Conservation (phyloP, 2,888 invertebrate species). For the Phalera bucephala region DNA sequence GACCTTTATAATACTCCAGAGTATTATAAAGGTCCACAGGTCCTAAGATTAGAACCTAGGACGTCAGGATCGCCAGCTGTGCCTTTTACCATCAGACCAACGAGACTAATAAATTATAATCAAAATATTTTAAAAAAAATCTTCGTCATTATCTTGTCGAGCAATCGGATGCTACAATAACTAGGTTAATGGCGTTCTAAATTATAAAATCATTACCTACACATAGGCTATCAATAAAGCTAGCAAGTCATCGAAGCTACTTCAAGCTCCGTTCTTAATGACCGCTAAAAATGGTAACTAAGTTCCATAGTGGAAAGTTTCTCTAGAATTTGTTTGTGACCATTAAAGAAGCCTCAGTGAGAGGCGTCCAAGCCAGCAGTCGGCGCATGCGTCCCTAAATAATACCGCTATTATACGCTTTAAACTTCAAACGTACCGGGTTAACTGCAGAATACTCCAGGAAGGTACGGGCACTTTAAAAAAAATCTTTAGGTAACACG, state of each 20-base stretch:
- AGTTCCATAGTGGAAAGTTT: slow-evolving; percentile 29
- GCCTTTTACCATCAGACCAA: too few species aligned
- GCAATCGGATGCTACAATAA: background rate
- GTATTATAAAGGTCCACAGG: too few species aligned
- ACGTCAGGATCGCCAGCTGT: too few species aligned
- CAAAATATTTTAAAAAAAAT: slow-evolving; percentile 2
- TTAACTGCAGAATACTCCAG: slow-evolving; percentile 48
- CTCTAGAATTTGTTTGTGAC: slow-evolving; percentile 9
- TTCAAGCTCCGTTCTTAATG: slow-evolving; percentile 6
- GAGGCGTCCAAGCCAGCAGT: slow-evolving; percentile 18
- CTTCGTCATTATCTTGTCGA: too few species aligned
- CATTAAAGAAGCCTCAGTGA: slow-evolving; percentile 20
- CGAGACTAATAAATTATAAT: too few species aligned
- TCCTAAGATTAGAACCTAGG: too few species aligned
- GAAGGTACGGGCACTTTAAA: slow-evolving; percentile 57
- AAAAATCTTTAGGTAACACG: slow-evolving; percentile 23
- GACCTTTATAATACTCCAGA: too few species aligned
- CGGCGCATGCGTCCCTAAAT: slow-evolving; percentile 48
- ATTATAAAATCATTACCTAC: background rate
- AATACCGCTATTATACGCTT: slow-evolving; percentile 53
- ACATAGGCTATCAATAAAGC: slow-evolving; percentile 1
- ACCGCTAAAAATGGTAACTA: slow-evolving; percentile 5
- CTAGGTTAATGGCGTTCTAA: background rate
- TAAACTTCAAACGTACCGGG: slow-evolving; percentile 56
- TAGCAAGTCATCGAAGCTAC: slow-evolving; percentile 10